Conservation (phyloP, 2,797 vertebrate genomes). For the Micromesistius poutassou region DNA sequence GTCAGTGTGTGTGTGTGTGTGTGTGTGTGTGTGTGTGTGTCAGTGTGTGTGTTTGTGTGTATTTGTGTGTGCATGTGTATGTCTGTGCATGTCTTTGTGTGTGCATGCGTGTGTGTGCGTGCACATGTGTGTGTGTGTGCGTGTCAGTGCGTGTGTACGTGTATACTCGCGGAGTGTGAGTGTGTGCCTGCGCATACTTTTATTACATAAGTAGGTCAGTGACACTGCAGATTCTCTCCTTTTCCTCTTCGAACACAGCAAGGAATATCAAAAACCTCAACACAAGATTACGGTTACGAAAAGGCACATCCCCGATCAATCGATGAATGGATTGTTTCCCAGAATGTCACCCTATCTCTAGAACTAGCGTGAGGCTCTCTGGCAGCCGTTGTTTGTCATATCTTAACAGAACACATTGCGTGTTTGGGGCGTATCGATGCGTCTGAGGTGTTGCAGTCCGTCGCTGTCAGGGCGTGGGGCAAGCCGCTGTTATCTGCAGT, state of each 20-base stretch:
- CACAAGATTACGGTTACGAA: background rate
- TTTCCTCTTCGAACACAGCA: background rate
- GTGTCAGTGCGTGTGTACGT: background rate
- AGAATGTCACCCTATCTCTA: background rate
- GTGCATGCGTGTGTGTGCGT: no score
- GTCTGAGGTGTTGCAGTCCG: constrained; percentile 31
- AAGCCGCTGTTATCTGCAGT: constrained; percentile 48
- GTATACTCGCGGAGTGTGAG: background rate
- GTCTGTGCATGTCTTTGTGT: no score
- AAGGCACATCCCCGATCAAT: background rate
- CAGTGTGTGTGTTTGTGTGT: background rate
- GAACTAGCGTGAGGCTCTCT: background rate
- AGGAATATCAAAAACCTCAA: background rate
- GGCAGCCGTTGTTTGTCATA: background rate
- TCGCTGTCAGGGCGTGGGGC: constrained; percentile 28
- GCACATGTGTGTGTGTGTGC: background rate
- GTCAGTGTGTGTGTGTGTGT: background rate
- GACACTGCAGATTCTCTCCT: constrained; percentile 22
- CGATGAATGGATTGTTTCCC: background rate
- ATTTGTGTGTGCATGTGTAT: no score
- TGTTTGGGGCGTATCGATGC: background rate
- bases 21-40: background rate
- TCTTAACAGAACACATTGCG: background rate
- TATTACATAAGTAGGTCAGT: constrained; percentile 16
- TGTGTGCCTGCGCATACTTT: background rate